Evolutionary conservation across 2,797 vertebrate genomes (phyloP).

Genomic region (Cryptoblepharus egeriae): DNA sequence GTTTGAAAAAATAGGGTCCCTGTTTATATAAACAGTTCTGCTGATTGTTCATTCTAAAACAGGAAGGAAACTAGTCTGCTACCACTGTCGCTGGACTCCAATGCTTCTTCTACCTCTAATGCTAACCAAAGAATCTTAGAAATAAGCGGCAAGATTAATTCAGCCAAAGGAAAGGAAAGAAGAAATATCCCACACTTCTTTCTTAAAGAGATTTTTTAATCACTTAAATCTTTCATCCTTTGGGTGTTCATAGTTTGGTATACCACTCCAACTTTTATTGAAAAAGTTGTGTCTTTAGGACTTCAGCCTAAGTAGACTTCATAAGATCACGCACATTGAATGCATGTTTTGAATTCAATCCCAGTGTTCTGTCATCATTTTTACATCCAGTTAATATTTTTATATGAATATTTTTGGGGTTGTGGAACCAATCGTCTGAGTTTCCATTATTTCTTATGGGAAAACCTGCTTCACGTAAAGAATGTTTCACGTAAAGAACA

Average conservation of each 20-base stretch:
- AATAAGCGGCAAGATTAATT: not conserved
- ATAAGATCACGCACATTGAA: too few species aligned
- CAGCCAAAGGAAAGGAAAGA: not conserved
- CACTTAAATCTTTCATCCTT: not conserved
- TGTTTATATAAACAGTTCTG: conserved; percentile 41
- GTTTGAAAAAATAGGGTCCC: conserved; percentile 51
- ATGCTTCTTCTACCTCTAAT: not conserved
- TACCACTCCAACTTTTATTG: too few species aligned
- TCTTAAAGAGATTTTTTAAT: not conserved
- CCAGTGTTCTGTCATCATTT: too few species aligned
- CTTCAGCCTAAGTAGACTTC: too few species aligned
- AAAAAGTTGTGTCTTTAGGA: too few species aligned
- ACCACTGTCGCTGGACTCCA: conserved; percentile 2
- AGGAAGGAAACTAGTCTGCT: conserved; percentile 38
- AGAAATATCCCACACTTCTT: not conserved
- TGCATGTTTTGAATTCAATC: too few species aligned
- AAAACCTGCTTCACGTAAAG: too few species aligned
- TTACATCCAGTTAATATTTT: too few species aligned
- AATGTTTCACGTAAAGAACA: too few species aligned
- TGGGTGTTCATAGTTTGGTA: not conserved
- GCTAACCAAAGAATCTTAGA: not conserved
- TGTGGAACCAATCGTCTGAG: too few species aligned
- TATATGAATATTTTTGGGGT: too few species aligned
- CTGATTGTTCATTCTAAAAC: conserved; percentile 20
- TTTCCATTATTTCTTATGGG: too few species aligned